Conservation (phyloP, 2,888 invertebrate genomes). For the Strigamia maritima region DNA sequence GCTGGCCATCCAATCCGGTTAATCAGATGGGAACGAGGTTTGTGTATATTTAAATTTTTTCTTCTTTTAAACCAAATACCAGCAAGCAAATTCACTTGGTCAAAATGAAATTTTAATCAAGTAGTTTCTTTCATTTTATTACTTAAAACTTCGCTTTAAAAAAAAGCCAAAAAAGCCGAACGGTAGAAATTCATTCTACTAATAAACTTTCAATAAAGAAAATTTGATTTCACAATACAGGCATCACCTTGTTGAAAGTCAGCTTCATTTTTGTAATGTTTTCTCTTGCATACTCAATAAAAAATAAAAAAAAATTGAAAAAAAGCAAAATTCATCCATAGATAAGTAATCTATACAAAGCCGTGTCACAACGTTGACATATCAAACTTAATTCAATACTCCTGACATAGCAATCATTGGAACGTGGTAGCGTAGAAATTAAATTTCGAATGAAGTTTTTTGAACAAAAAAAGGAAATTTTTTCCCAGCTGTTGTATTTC, state of each 20-base stretch:
- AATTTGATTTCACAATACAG: too few species aligned
- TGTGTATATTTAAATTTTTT: conserved; percentile 46
- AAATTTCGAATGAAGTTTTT: neutral
- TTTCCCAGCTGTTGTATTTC: neutral
- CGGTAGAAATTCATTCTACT: too few species aligned
- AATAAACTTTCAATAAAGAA: too few species aligned
- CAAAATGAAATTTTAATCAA: too few species aligned
- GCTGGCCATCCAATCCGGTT: conserved; percentile 92
- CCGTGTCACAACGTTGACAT: neutral
- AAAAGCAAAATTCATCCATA: neutral
- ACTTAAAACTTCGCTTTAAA: too few species aligned
- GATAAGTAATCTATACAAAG: conserved; percentile 19
- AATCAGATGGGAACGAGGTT: conserved; percentile 89
- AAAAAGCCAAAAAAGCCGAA: too few species aligned
- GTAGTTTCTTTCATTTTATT: too few species aligned
- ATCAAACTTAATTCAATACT: conserved; percentile 15
- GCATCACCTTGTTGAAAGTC: too few species aligned
- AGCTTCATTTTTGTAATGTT: neutral
- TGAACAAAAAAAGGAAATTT: neutral
- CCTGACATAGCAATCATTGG: conserved; percentile 23
- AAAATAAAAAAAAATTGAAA: neutral
- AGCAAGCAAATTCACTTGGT: too few species aligned
- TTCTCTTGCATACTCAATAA: neutral
- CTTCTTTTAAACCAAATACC: neutral
- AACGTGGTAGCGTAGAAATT: conserved; percentile 16